Conservation (phyloP, 2,113 vertebrate genomes). For the Excalfactoria chinensis region DNA sequence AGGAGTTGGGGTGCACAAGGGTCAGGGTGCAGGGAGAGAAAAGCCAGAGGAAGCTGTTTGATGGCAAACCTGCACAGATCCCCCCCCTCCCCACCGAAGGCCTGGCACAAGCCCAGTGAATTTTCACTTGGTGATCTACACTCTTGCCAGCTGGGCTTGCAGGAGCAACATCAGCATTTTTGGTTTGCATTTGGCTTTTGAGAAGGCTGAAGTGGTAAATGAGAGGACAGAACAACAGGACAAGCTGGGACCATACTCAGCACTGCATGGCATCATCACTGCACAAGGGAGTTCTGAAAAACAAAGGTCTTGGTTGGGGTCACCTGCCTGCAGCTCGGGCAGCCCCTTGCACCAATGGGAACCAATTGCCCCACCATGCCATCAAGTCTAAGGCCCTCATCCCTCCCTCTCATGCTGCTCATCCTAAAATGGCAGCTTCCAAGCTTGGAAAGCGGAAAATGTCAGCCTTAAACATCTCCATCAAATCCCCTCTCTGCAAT, state of each 20-base stretch:
- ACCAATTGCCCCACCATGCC: fast-evolving
- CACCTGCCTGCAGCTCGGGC: neutral
- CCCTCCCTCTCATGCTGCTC: neutral
- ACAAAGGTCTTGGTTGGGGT: neutral
- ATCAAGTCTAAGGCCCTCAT: neutral
- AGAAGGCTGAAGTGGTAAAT: neutral
- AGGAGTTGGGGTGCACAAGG: constrained; percentile 22
- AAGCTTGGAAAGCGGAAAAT: constrained; percentile 6
- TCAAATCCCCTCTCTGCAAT: neutral
- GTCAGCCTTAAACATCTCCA: neutral
- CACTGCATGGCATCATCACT: neutral
- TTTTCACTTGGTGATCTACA: fast-evolving
- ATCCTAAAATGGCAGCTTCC: neutral
- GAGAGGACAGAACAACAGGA: neutral
- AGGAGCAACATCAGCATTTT: neutral
- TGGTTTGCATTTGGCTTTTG: neutral
- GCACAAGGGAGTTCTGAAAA: neutral
- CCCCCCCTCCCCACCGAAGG: neutral
- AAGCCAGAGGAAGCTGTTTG: neutral
- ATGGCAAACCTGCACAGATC: neutral
- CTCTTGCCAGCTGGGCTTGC: neutral
- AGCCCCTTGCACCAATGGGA: neutral
- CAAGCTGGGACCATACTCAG: neutral
- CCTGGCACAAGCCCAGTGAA: neutral
- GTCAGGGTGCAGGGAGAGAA: neutral